A percentile compares a stretch with the other conserved stretches of the same genome.
Evolutionary conservation across 2,113 vertebrate species (phyloP).

Genomic region (Bufo gargarizans): DNA sequence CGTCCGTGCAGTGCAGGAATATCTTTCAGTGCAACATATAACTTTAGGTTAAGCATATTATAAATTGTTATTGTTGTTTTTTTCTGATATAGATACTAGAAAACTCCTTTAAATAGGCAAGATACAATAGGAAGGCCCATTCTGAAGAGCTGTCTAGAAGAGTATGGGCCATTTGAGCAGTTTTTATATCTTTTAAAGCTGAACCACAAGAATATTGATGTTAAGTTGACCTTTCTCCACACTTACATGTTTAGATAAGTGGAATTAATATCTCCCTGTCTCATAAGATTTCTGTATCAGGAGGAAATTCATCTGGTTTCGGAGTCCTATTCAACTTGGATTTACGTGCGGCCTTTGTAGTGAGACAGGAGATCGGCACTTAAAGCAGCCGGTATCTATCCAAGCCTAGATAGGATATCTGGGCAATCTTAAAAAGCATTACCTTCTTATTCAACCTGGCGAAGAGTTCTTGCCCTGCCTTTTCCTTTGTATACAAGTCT

Average conservation of each 20-base stretch:
- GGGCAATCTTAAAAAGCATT: slow-evolving; percentile 45
- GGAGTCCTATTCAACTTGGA: slow-evolving; percentile 19
- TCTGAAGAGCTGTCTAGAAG: background rate
- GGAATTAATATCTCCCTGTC: slow-evolving; percentile 37
- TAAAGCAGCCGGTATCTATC: slow-evolving; percentile 42
- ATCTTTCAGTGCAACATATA: too few relatives aligned
- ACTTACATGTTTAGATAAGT: background rate
- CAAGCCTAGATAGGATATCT: slow-evolving; percentile 47
- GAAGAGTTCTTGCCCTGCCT: slow-evolving; percentile 43
- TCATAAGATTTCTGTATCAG: slow-evolving; percentile 35
- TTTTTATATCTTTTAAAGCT: background rate
- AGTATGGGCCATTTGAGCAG: background rate
- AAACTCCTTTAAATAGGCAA: background rate
- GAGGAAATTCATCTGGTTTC: slow-evolving; percentile 46
- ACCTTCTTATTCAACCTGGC: slow-evolving; percentile 46
- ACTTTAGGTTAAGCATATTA: too few relatives aligned
- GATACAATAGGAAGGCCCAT: background rate
- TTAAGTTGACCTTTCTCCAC: background rate
- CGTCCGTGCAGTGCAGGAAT: too few relatives aligned
- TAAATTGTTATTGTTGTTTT: too few relatives aligned
- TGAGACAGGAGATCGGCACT: slow-evolving; percentile 32
- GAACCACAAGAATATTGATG: background rate
- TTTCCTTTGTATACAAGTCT: slow-evolving; percentile 41
- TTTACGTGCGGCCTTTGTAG: slow-evolving; percentile 47
- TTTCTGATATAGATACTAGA: too few relatives aligned